These are phyloP conservation scores for Anguilla pacifica DNA, from an alignment of 2,797 vertebrate genomes.

Conservation along the genomic window DNA sequence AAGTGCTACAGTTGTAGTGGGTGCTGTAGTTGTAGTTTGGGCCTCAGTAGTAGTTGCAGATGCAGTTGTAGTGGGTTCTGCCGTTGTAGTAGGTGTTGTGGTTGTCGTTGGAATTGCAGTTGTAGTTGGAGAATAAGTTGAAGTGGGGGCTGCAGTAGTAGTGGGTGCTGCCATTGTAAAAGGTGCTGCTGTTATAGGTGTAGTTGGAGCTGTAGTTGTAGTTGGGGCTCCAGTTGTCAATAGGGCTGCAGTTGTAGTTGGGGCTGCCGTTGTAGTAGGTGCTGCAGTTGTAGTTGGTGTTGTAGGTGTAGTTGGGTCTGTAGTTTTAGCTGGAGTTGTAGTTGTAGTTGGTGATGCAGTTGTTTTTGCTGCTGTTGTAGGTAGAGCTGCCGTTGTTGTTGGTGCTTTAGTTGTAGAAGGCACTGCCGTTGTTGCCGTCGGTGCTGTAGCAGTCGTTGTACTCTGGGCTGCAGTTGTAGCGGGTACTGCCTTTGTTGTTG, in stretches of 20 bases:
- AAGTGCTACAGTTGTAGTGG: too few relatives aligned
- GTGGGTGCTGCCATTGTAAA: too few relatives aligned
- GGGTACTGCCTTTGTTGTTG: too few relatives aligned
- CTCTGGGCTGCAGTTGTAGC: too few relatives aligned
- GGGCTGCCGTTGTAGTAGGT: too few relatives aligned
- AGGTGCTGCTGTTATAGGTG: neutral
- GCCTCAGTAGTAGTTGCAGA: too few relatives aligned
- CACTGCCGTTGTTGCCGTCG: too few relatives aligned
- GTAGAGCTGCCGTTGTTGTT: rapidly evolving
- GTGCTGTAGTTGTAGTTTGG: too few relatives aligned
- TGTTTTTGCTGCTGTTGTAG: neutral
- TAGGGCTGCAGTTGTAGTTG: too few relatives aligned
- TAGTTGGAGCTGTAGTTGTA: neutral
- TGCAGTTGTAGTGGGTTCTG: too few relatives aligned
- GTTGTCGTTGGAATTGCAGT: neutral
- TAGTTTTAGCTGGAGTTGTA: rapidly evolving
- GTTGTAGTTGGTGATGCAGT: conserved; percentile 12
- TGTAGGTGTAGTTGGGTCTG: neutral
- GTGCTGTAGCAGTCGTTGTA: too few relatives aligned
- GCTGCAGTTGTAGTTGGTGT: conserved; percentile 9
- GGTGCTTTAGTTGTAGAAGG: too few relatives aligned
- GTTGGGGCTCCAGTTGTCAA: conserved; percentile 33
- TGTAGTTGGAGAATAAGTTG: neutral
- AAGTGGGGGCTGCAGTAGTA: neutral
- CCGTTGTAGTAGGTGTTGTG: neutral